phyloP scores from a whole-genome alignment of 2,113 vertebrate species.

The Amphiprion ocellaris region DNA sequence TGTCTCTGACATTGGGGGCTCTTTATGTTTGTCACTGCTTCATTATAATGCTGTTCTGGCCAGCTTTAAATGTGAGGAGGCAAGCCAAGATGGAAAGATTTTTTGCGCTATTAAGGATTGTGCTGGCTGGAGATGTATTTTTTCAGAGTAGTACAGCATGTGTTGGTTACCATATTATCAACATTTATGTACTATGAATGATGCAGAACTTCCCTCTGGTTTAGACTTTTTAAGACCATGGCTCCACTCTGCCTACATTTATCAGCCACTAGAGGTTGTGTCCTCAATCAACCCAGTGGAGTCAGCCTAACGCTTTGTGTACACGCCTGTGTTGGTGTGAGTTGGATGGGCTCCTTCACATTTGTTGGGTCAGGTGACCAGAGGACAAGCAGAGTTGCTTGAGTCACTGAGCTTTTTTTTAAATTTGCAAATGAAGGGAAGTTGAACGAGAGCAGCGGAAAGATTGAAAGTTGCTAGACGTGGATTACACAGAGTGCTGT shows the following conservation, averaged over 20 bases:
- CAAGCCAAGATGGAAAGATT: conserved; percentile 15
- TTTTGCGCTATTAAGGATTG: not conserved
- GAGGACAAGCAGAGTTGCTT: conserved; percentile 48
- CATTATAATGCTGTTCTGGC: conserved; percentile 29
- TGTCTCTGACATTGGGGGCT: conserved; percentile 64
- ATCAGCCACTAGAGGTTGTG: conserved; percentile 61
- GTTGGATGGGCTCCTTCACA: conserved; percentile 43
- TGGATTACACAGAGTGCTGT: conserved; percentile 37
- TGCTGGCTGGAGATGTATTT: not conserved
- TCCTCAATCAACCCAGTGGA: conserved; percentile 56
- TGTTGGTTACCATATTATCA: conserved; percentile 1
- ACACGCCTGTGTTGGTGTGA: conserved; percentile 45
- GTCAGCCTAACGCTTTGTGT: conserved; percentile 50
- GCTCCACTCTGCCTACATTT: conserved; percentile 48
- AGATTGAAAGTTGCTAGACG: conserved; percentile 55
- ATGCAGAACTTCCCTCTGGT: conserved; percentile 8
- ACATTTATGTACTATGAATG: conserved; percentile 17
- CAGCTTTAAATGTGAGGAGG: conserved; percentile 14
- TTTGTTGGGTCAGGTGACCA: conserved; percentile 49
- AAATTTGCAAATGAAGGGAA: conserved; percentile 59
- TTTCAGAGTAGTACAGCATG: conserved; percentile 1
- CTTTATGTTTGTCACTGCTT: conserved; percentile 67
- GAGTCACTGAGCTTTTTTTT: conserved; percentile 31
- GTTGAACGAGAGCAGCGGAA: conserved; percentile 52
- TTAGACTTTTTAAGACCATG: conserved; percentile 20